A percentile compares a stretch with the other conserved stretches of the same genome.
phyloP scores from a whole-genome alignment of 2,797 vertebrate species.

The Geotrypetes seraphini region DNA sequence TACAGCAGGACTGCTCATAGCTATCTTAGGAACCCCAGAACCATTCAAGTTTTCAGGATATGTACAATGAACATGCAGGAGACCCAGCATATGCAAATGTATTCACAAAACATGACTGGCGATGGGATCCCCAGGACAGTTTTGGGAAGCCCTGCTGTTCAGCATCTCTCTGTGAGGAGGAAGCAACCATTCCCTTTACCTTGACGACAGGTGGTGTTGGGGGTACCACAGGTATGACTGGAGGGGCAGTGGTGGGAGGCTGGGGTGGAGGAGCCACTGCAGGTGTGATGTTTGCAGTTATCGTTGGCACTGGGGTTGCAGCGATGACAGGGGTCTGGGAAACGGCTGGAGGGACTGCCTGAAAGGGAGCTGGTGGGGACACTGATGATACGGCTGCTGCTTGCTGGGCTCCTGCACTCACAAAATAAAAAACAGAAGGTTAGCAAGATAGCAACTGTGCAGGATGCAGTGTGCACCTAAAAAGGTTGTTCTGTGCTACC shows the following conservation, averaged over 20 bases:
- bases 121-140: too few species aligned
- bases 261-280: constrained; percentile 60
- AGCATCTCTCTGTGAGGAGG: neutral
- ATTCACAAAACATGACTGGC: too few species aligned
- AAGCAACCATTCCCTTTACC: constrained; percentile 41
- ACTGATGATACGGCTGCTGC: constrained; percentile 73
- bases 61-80: too few species aligned
- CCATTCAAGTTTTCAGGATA: too few species aligned
- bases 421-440: neutral
- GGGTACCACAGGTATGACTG: constrained; percentile 68
- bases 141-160: fast-evolving
- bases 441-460: too few species aligned
- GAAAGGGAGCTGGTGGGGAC: constrained; percentile 69
- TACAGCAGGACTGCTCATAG: too few species aligned
- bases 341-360: constrained; percentile 60
- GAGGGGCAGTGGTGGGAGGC: constrained; percentile 43
- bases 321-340: constrained; percentile 88
- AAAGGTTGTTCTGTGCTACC: too few species aligned
- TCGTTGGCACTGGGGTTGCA: constrained; percentile 74
- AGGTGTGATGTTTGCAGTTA: constrained; percentile 56
- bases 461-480: too few species aligned
- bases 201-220: constrained; percentile 76
- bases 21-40: too few species aligned
- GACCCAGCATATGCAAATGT: too few species aligned
- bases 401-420: constrained; percentile 72